Conservation (phyloP, 2,888 invertebrate genomes). For the Pollenia amentaria region DNA sequence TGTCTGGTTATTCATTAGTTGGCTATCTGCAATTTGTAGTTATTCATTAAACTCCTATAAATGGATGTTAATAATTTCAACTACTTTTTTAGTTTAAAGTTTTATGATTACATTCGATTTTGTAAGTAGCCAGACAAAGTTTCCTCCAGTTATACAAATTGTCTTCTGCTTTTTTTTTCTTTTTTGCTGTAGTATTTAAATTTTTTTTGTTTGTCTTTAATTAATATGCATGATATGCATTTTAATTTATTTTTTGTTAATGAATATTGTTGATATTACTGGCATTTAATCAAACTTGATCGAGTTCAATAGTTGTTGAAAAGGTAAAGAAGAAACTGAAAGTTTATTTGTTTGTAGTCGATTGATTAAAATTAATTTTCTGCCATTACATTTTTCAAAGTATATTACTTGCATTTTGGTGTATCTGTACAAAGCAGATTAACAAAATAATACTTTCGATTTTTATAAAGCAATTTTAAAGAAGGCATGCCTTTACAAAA, state of each 20-base stretch:
- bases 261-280: constrained; percentile 2
- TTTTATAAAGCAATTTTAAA: neutral
- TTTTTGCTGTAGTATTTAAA: neutral
- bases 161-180: neutral
- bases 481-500: too few relatives aligned
- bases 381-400: neutral
- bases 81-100: constrained; percentile 28
- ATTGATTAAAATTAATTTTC: neutral
- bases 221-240: constrained; percentile 66
- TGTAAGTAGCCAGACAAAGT: neutral
- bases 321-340: constrained; percentile 4
- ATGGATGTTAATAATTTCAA: constrained; percentile 44
- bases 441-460: neutral
- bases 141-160: constrained; percentile 3
- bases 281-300: constrained; percentile 11
- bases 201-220: neutral
- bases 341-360: neutral
- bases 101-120: constrained; percentile 38
- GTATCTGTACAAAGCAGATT: neutral
- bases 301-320: neutral
- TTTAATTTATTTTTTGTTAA: constrained; percentile 17
- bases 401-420: neutral
- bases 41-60: constrained; percentile 44
- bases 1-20: neutral
- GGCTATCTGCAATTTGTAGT: neutral